Conservation (phyloP, 2,888 invertebrate genomes). For the Anarsia innoxiella region DNA sequence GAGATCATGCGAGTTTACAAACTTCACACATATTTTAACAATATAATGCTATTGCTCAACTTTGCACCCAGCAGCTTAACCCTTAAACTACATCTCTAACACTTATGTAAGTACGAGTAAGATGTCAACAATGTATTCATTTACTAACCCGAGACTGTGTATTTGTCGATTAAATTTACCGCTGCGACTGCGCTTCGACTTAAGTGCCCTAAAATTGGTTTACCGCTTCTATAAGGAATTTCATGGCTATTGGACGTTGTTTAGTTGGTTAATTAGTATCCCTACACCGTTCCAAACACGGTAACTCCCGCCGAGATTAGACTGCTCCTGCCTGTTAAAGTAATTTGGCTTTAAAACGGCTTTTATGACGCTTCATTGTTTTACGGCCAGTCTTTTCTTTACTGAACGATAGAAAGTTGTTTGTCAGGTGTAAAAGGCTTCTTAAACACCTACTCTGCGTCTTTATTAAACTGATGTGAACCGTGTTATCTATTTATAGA, state of each 20-base stretch:
- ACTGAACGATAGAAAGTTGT: slow-evolving; percentile 11
- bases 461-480: neutral
- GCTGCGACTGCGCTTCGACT: slow-evolving; percentile 32
- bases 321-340: slow-evolving; percentile 39
- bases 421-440: slow-evolving; percentile 3
- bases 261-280: slow-evolving; percentile 65
- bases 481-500: neutral
- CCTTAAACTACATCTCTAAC: no score
- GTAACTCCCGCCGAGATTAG: slow-evolving; percentile 45
- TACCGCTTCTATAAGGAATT: slow-evolving; percentile 65
- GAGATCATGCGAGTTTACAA: no score
- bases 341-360: slow-evolving; percentile 39
- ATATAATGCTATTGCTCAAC: no score
- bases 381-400: slow-evolving; percentile 26
- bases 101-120: no score
- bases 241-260: slow-evolving; percentile 63
- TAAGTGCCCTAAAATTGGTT: slow-evolving; percentile 63
- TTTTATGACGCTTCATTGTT: slow-evolving; percentile 55
- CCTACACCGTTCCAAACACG: slow-evolving; percentile 40
- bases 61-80: no score
- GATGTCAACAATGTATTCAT: slow-evolving; percentile 35
- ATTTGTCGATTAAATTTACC: slow-evolving; percentile 61
- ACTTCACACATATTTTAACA: no score
- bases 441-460: neutral
- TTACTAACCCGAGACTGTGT: slow-evolving; percentile 41